Base-by-base conservation (phyloP, 2,888 invertebrate genomes). In the Idaea straminata region DNA sequence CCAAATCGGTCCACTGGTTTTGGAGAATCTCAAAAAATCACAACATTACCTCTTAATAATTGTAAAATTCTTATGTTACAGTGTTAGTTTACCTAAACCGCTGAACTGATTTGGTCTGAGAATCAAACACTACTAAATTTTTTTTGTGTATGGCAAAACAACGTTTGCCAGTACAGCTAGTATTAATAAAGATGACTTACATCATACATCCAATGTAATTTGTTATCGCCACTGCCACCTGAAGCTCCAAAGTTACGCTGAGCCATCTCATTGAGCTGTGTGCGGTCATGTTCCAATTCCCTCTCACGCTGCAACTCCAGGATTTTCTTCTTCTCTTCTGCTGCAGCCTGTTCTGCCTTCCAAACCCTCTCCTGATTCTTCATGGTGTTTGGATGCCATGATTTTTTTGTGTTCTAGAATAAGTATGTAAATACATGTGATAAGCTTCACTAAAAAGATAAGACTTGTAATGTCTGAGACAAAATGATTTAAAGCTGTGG, bases 141-240 rank as follows among this genome's bases (percentile, higher is more conserved):
- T n/a, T n/a, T n/a, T n/a, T n/a, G n/a, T n/a, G n/a, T n/a, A n/a
- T n/a, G n/a, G n/a, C n/a, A n/a, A n/a, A n/a, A n/a, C n/a, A n/a
- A n/a, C n/a, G n/a, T n/a, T n/a, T n/a, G n/a, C n/a, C 6, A 10
- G 13, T 5, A 5, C 6, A 38, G 38, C 38, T 38, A 38, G 7
- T 13, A 10, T 4, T 7, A 6, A 7, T 4, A 7, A 3, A 13
- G 13, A 13, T 47, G 5, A 10, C 85, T 66, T 85, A 94, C 95
- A 93, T 97, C 96, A 83, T 98, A 97, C 97, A 97, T 97, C 97
- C 97, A 98, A 83, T 97, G 96, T 63, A 98, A 86, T 71, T 97
- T 95, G 66, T 94, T 93, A 64, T 95, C 94, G 64, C 73, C 76
- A 13, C 60, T 59, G 15, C 34, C 62, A 35, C 65, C 64, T 7